Percentiles rank a stretch among this genome's conserved stretches.
phyloP scores from a whole-genome alignment of 2,888 invertebrate genomes.

The Timema podura region DNA sequence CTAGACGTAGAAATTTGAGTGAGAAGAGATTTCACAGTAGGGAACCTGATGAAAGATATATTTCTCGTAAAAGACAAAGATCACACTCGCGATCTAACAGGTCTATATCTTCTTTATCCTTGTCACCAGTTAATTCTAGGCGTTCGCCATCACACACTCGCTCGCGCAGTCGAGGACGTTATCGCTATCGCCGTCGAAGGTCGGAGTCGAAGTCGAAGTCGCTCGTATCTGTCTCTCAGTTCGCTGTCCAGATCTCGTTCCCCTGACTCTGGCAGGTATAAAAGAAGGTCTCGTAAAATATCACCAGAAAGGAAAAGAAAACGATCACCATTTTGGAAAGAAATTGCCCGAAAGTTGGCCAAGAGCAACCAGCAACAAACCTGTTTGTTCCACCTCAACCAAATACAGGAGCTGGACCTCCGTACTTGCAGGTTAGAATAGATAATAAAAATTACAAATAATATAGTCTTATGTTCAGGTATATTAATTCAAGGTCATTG shows the following conservation, averaged over 20 bases:
- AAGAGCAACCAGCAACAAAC: neutral
- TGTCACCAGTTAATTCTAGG: slow-evolving; percentile 1
- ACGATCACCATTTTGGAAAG: neutral
- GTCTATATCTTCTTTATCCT: neutral
- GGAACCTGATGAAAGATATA: neutral
- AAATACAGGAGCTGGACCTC: no score
- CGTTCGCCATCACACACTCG: neutral
- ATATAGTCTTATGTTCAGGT: no score
- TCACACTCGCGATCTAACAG: neutral
- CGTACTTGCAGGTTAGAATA: no score
- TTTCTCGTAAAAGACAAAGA: neutral
- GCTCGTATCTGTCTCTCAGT: neutral
- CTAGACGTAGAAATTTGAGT: neutral
- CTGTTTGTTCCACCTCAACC: no score
- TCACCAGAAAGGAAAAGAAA: neutral
- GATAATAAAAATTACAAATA: no score
- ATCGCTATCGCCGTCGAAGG: neutral
- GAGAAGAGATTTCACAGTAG: neutral
- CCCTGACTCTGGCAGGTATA: neutral
- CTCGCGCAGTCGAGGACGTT: no score
- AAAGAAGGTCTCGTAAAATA: neutral
- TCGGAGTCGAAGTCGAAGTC: neutral
- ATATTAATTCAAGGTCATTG: no score
- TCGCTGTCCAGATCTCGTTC: slow-evolving; percentile 5
- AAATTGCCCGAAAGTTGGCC: slow-evolving; percentile 9